These are phyloP conservation scores for Neoaliturus tenellus DNA, from an alignment of 2,888 invertebrate genomes.

Conservation along the genomic window DNA sequence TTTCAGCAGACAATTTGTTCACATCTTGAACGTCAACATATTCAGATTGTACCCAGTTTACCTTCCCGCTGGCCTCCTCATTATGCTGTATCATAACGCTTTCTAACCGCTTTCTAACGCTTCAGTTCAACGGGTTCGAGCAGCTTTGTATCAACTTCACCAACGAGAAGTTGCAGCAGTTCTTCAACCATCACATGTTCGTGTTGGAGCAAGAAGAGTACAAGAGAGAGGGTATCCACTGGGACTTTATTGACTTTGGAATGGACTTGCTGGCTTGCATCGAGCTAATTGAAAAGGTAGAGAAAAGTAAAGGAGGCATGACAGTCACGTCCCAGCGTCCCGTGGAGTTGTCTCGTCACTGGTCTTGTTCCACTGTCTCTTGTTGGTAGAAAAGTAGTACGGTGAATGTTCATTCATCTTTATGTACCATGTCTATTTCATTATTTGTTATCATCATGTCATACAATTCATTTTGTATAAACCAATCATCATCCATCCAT, in stretches of 20 bases:
- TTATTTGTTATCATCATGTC: too few relatives aligned
- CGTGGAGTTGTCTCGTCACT: neutral
- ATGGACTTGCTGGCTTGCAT: slow-evolving; percentile 99
- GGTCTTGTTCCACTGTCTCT: neutral
- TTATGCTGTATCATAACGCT: slow-evolving; percentile 28
- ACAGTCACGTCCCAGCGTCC: neutral
- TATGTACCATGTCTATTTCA: neutral
- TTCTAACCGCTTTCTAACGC: neutral
- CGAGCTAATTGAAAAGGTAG: slow-evolving; percentile 98
- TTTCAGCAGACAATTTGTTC: too few relatives aligned
- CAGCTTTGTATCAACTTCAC: slow-evolving; percentile 99
- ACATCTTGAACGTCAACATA: too few relatives aligned
- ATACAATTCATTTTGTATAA: too few relatives aligned
- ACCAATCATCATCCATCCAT: neutral
- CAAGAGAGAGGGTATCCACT: slow-evolving; percentile 97
- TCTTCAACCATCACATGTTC: slow-evolving; percentile 99
- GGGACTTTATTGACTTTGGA: slow-evolving; percentile 99
- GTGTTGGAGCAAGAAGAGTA: slow-evolving; percentile 99
- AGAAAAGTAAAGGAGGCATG: slow-evolving; percentile 70
- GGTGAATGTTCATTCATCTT: neutral
- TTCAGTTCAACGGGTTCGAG: slow-evolving; percentile 98
- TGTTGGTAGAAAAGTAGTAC: neutral
- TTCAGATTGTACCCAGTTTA: too few relatives aligned
- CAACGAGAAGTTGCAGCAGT: slow-evolving; percentile 99
- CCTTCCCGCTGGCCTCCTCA: neutral